Percentiles rank a stretch among this genome's conserved stretches.
phyloP scores from a whole-genome alignment of 2,888 invertebrate genomes.

The Eugnorisma glareosa region DNA sequence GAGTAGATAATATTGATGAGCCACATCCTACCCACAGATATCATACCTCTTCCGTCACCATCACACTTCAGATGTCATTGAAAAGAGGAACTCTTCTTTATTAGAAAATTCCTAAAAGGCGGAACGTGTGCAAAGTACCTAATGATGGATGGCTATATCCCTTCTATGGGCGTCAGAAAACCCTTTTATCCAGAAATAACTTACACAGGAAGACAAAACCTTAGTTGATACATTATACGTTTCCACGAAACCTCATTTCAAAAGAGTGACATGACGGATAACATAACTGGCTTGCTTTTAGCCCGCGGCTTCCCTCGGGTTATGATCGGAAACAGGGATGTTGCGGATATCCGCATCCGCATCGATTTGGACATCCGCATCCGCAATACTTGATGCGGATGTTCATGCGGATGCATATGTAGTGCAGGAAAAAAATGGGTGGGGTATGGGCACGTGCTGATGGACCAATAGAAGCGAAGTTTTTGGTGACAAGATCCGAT shows the following conservation, averaged over 20 bases:
- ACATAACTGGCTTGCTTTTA: neutral
- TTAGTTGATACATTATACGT: neutral
- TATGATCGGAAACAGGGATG: too few species aligned
- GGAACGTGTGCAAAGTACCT: neutral
- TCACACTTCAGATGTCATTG: neutral
- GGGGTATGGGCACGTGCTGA: too few species aligned
- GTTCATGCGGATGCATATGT: too few species aligned
- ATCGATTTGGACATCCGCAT: too few species aligned
- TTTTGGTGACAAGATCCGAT: too few species aligned
- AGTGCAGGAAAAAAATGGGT: too few species aligned
- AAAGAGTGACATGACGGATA: neutral
- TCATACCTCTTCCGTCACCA: neutral
- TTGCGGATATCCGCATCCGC: too few species aligned
- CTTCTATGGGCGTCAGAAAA: neutral
- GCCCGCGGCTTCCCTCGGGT: neutral
- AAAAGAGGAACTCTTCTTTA: neutral
- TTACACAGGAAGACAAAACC: slow-evolving; percentile 7
- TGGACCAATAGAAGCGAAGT: too few species aligned
- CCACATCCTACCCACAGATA: neutral
- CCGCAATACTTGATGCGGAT: too few species aligned
- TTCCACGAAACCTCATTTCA: neutral
- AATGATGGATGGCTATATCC: slow-evolving; percentile 4
- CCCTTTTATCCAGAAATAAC: neutral
- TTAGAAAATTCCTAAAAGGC: neutral
- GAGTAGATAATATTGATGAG: neutral